Percentiles rank a stretch among this genome's conserved stretches.
Conservation (phyloP, 2,888 invertebrate genomes). For the Galeruca laticollis region DNA sequence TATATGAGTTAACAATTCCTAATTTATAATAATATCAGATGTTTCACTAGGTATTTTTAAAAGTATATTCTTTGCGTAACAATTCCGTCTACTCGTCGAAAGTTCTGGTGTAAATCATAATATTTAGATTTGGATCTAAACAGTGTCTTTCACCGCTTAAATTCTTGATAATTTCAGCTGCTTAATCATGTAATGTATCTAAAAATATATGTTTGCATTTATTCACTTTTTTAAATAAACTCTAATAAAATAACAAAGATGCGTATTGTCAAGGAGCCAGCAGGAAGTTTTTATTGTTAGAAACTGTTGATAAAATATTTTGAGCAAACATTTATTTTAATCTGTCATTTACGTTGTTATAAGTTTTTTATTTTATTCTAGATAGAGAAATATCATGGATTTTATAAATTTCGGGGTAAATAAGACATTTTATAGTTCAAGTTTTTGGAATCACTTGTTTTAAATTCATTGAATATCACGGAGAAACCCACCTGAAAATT, state of each 20-base stretch:
- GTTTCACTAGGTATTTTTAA: constrained; percentile 2
- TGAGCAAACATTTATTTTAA: constrained; percentile 2
- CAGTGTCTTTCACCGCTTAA: constrained; percentile 59
- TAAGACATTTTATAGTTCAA: too few species aligned
- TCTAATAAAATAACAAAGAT: constrained; percentile 25
- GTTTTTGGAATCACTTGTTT: too few species aligned
- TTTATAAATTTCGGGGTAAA: too few species aligned
- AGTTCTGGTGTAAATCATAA: constrained; percentile 60
- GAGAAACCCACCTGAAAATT: too few species aligned
- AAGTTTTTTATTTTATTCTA: too few species aligned
- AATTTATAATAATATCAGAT: not conserved
- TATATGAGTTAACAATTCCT: not conserved
- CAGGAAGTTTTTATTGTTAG: constrained; percentile 22
- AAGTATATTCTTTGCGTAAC: constrained; percentile 21
- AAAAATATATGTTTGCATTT: constrained; percentile 52
- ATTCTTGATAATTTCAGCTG: constrained; percentile 58
- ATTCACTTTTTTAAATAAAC: constrained; percentile 44
- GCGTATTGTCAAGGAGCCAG: constrained; percentile 17
- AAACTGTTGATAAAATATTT: constrained; percentile 7
- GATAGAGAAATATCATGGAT: too few species aligned
- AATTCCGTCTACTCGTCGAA: constrained; percentile 40
- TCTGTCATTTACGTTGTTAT: not conserved
- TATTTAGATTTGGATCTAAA: constrained; percentile 60
- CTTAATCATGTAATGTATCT: constrained; percentile 54
- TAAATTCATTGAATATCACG: too few species aligned